These are phyloP conservation scores for Teleopsis dalmanni DNA, from an alignment of 1,140 invertebrate species.

Conservation along the genomic window DNA sequence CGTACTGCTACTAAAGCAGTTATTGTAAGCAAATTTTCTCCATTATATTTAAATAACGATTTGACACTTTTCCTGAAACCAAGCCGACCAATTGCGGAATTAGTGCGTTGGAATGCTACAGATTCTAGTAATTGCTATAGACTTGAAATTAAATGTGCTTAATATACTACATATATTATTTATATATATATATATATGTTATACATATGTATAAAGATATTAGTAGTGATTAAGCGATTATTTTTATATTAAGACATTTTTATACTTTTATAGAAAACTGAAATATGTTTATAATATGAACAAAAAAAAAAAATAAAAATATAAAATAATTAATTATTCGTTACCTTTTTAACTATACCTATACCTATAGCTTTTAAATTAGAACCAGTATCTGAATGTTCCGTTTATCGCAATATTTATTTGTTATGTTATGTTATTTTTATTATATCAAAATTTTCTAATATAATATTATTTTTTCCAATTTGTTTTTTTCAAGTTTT, in stretches of 20 bases:
- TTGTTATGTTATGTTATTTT: too few species aligned
- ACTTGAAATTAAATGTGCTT: slow-evolving; percentile 35
- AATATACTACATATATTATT: neutral
- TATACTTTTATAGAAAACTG: slow-evolving; percentile 8
- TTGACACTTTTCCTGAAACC: slow-evolving; percentile 40
- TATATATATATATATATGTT: neutral
- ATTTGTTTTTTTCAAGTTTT: too few species aligned
- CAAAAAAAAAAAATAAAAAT: neutral
- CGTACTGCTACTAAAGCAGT: slow-evolving; percentile 32
- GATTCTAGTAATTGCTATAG: slow-evolving; percentile 33
- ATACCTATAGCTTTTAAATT: too few species aligned
- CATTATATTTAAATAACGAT: slow-evolving; percentile 29
- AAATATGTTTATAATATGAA: too few species aligned
- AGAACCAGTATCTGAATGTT: too few species aligned
- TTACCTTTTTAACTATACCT: too few species aligned
- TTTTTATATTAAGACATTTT: neutral
- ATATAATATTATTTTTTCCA: too few species aligned
- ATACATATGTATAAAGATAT: neutral
- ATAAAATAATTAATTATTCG: too few species aligned
- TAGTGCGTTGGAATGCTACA: slow-evolving; percentile 33
- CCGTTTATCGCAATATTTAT: too few species aligned
- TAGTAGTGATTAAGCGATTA: neutral
- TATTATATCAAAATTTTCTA: too few species aligned
- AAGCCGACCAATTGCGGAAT: slow-evolving; percentile 34
- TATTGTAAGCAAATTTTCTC: slow-evolving; percentile 39